These are phyloP conservation scores for Aphodius sticticus DNA, from an alignment of 2,888 invertebrate species.

Conservation along the genomic window DNA sequence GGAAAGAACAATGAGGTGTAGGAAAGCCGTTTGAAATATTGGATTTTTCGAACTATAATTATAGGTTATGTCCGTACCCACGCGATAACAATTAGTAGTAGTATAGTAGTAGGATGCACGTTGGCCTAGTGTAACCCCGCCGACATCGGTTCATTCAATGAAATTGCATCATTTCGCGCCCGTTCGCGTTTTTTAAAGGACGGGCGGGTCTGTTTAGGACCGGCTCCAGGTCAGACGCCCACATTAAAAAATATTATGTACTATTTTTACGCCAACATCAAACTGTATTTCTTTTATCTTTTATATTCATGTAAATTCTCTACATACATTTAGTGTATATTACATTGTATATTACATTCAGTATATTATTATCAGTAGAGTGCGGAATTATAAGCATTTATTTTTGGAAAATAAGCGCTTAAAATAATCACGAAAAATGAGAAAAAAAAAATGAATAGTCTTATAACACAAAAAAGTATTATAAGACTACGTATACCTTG, in stretches of 20 bases:
- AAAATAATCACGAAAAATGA: no score
- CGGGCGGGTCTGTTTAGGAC: background rate
- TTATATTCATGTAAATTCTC: no score
- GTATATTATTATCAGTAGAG: no score
- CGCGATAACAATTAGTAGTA: constrained; percentile 4
- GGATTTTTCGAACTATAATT: background rate
- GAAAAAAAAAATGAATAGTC: no score
- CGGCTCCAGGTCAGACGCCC: background rate
- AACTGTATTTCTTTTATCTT: no score
- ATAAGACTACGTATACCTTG: no score
- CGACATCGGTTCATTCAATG: background rate
- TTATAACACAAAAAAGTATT: no score
- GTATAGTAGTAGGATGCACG: constrained; percentile 4
- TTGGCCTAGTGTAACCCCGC: constrained; percentile 4
- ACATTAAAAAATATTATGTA: background rate
- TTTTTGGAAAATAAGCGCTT: no score
- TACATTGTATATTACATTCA: no score
- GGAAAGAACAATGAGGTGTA: background rate
- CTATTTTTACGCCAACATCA: background rate
- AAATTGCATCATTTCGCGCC: constrained; percentile 4
- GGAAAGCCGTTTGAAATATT: background rate
- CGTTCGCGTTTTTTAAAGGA: background rate
- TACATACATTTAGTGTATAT: no score
- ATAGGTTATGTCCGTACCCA: background rate
- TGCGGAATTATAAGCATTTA: no score